These are phyloP conservation scores for Sarcophaga variegata DNA, from an alignment of 2,888 invertebrate genomes.

Conservation along the genomic window DNA sequence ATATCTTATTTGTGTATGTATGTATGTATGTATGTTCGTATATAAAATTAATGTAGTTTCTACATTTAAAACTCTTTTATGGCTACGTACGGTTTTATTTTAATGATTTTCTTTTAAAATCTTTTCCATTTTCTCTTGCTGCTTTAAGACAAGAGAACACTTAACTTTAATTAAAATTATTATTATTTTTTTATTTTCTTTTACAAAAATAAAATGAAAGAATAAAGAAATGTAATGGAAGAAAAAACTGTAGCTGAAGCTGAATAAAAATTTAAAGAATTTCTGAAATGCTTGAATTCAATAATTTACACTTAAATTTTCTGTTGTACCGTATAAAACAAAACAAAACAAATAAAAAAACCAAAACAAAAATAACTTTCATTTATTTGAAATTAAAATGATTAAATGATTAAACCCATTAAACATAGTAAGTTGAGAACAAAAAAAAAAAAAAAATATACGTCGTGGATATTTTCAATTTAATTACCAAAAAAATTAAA, in stretches of 20 bases:
- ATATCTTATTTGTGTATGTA: background rate
- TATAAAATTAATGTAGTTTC: background rate
- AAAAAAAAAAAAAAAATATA: background rate
- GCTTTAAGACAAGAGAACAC: slow-evolving; percentile 27
- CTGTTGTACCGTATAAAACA: slow-evolving; percentile 2
- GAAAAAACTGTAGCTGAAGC: background rate
- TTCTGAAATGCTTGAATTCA: slow-evolving; percentile 10
- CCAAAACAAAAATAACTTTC: slow-evolving; percentile 23
- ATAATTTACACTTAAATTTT: slow-evolving; percentile 2
- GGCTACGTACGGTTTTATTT: slow-evolving; percentile 8
- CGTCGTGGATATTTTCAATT: background rate
- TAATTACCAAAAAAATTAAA: slow-evolving; percentile 25
- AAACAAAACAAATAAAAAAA: background rate
- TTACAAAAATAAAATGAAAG: background rate
- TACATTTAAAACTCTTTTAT: slow-evolving; percentile 18
- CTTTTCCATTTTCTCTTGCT: slow-evolving; percentile 26
- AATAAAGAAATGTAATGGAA: background rate
- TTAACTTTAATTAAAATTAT: slow-evolving; percentile 19
- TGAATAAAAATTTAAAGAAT: slow-evolving; percentile 1
- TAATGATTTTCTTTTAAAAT: slow-evolving; percentile 28
- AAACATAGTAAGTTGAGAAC: background rate
- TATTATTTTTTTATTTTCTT: background rate
- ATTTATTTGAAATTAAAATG: slow-evolving; percentile 29
- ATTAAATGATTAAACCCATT: background rate
- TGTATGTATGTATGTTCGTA: background rate